Conservation (phyloP, 1,140 invertebrate genomes). For the Galleria mellonella region DNA sequence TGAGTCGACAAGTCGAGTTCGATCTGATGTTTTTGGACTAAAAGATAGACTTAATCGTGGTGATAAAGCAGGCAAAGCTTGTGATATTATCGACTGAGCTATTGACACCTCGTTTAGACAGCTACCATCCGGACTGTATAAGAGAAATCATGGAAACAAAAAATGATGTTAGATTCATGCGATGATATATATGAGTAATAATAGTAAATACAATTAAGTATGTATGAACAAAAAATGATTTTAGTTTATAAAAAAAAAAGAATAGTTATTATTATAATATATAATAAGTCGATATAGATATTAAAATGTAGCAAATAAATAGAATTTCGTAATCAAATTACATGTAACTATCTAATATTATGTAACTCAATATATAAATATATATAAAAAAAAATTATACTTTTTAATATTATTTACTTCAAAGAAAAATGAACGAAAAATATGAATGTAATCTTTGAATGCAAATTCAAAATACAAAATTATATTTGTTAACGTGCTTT, state of each 20-base stretch:
- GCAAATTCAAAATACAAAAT: too few relatives aligned
- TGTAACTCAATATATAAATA: too few relatives aligned
- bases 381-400: too few relatives aligned
- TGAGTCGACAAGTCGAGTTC: constrained; percentile 63
- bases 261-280: too few relatives aligned
- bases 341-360: too few relatives aligned
- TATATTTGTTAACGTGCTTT: too few relatives aligned
- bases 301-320: background rate
- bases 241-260: too few relatives aligned
- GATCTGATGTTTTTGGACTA: constrained; percentile 64
- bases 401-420: too few relatives aligned
- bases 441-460: too few relatives aligned
- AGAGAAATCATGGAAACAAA: constrained; percentile 47
- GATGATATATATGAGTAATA: constrained; percentile 10
- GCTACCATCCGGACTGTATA: constrained; percentile 66
- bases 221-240: constrained; percentile 8
- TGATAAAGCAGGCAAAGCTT: constrained; percentile 69
- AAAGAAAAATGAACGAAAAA: too few relatives aligned
- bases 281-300: too few relatives aligned
- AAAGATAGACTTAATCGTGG: constrained; percentile 61
- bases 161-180: constrained; percentile 35
- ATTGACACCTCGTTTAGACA: constrained; percentile 71
- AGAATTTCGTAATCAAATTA: too few relatives aligned
- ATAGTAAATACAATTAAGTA: constrained; percentile 6
- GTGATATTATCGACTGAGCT: constrained; percentile 71